Base-by-base conservation (phyloP, 2,888 invertebrate genomes). In the Lutraria lutraria region DNA sequence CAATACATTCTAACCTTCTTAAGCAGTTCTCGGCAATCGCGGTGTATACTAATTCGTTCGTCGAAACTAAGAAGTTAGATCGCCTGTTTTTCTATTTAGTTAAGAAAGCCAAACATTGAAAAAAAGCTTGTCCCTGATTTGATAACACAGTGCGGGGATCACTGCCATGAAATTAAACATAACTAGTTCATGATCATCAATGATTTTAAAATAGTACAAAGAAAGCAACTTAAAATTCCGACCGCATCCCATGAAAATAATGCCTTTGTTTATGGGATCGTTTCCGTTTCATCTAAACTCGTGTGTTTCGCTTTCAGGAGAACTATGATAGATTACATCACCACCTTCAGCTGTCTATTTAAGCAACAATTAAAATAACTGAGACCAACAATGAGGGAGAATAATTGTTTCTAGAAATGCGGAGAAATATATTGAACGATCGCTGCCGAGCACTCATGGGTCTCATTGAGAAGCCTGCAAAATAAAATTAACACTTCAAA, bases 401-500 rank as follows among this genome's bases (percentile, higher is more conserved):
- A 76, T 76, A 34, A 76, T 34, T 76, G 76, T 76, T 76, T 34
- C 76, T 76, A 34, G 76, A 21, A 76, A 76, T 76, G 29, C 76
- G 31, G 31, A 31, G 29, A 76, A 76, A 76, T 76, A 76, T 34
- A 76, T 34, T 76, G 76, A 76, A 34, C 76, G 76, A 76, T 76
- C 31, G 34, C 34, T 31, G 25, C 76, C 19, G 76, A 34, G 25
- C 16, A 76, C 76, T 31, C 76, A 16, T 31, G 76, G 76, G 76
- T 19, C 76, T 76, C 76, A 16, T 76, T 76, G 34, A 76, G 31
- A 76, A 76, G 16, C 29, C 34, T 4, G 31, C 29, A 31, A 76
- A 76, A 76, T 34, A 76, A 76, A 76, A 76, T 76, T 76, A 76
- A 31, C 76, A 76, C 76, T 76, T 76, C 31, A 76, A 76, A 34